Evolutionary conservation across 2,888 invertebrate genomes (phyloP).

Genomic region (Lochmaea capreae): DNA sequence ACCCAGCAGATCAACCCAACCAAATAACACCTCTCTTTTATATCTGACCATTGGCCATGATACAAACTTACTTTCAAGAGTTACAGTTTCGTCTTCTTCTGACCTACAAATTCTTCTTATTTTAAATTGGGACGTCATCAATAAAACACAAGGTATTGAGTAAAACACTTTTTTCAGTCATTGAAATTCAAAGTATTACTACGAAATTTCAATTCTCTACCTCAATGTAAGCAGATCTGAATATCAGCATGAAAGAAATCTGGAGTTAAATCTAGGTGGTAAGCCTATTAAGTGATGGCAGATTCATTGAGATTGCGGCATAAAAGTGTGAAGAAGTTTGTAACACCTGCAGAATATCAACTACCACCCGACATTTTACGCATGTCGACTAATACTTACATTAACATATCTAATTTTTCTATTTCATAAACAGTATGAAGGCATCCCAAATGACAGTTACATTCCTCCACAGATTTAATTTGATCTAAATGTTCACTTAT

Average conservation of each 20-base stretch:
- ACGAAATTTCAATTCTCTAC: too few species aligned
- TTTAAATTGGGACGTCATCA: neutral
- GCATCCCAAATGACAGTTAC: conserved; percentile 79
- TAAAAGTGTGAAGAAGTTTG: too few species aligned
- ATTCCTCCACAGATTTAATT: conserved; percentile 72
- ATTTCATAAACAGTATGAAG: conserved; percentile 81
- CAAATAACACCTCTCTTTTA: conserved; percentile 84
- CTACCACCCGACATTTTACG: too few species aligned
- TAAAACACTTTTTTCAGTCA: too few species aligned
- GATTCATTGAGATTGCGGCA: too few species aligned
- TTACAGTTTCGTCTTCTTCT: conserved; percentile 37
- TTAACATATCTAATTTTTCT: conserved; percentile 76
- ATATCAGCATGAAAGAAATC: too few species aligned
- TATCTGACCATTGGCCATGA: conserved; percentile 85
- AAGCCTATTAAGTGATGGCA: too few species aligned
- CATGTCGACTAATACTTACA: conserved; percentile 13
- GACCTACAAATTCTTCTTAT: conserved; percentile 38
- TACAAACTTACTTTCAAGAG: conserved; percentile 74
- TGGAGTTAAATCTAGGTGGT: too few species aligned
- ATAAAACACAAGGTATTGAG: too few species aligned
- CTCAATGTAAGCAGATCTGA: too few species aligned
- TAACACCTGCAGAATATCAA: too few species aligned
- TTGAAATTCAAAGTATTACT: too few species aligned
- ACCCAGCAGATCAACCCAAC: conserved; percentile 86
- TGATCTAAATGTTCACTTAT: conserved; percentile 68